A percentile compares a stretch with the other conserved stretches of the same genome.
Conservation (phyloP, 53 echinoderm and acorn worm species). For the Holothuria leucospilota region DNA sequence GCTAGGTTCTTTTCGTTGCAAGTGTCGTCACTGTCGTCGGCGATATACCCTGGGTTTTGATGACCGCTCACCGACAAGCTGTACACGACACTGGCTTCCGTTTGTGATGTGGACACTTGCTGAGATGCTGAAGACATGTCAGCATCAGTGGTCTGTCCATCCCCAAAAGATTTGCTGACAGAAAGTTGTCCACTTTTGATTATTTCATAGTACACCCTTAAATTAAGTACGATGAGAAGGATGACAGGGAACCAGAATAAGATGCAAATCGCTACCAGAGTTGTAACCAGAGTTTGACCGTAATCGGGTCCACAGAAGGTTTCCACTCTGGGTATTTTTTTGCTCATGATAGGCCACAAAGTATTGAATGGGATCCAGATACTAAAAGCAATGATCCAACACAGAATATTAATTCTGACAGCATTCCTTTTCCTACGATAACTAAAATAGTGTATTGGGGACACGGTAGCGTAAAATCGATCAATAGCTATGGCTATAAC, state of each 20-base stretch:
- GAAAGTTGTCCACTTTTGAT: not conserved
- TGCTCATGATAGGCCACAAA: constrained; percentile 21
- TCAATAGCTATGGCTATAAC: constrained; percentile 44
- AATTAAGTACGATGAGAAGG: not conserved
- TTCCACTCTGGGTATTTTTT: not conserved
- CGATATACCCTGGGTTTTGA: too few species aligned
- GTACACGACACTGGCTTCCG: too few species aligned
- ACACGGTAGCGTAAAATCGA: constrained; percentile 41
- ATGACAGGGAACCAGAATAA: constrained; percentile 6
- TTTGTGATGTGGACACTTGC: too few species aligned
- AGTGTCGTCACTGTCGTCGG: too few species aligned
- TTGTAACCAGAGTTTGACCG: not conserved
- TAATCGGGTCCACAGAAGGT: constrained; percentile 11
- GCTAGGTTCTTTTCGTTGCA: too few species aligned
- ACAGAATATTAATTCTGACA: not conserved
- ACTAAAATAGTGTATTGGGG: constrained; percentile 45
- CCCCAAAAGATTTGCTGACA: not conserved
- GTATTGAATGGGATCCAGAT: constrained; percentile 44
- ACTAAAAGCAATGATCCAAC: constrained; percentile 34
- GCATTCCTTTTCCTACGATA: constrained; percentile 27
- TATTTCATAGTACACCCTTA: not conserved
- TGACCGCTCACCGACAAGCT: too few species aligned
- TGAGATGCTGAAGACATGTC: too few species aligned
- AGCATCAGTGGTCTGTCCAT: not conserved
- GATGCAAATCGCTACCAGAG: not conserved